These are phyloP conservation scores for Pristionchus japonicus DNA, from an alignment of 2,888 invertebrate genomes.

Conservation along the genomic window DNA sequence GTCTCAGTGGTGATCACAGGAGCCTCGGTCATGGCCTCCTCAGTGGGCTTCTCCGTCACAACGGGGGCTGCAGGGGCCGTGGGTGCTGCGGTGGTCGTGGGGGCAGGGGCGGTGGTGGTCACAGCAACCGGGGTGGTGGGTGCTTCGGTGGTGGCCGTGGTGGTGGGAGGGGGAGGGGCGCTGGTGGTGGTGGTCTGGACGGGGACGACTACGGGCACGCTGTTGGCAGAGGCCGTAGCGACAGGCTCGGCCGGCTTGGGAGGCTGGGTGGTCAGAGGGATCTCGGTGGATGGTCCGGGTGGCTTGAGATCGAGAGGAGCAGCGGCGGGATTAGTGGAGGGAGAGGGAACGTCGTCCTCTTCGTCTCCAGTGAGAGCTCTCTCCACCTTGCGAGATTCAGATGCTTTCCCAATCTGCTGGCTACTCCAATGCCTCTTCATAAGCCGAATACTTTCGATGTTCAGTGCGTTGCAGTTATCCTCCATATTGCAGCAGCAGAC, in stretches of 20 bases:
- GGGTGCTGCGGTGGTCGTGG: not conserved
- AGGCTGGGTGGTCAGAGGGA: not conserved
- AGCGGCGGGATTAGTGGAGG: not conserved
- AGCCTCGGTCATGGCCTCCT: not conserved
- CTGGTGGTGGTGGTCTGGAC: not conserved
- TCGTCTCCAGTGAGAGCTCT: too few species aligned
- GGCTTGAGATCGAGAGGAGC: constrained; percentile 33
- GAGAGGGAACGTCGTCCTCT: too few species aligned
- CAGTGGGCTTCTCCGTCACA: not conserved
- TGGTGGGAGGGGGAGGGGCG: not conserved
- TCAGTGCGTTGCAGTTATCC: not conserved
- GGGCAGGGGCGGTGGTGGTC: not conserved
- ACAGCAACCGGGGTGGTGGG: not conserved
- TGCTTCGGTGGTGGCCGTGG: not conserved
- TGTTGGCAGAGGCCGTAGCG: not conserved
- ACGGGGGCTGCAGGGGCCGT: not conserved
- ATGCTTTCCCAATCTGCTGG: too few species aligned
- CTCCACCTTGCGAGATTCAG: too few species aligned
- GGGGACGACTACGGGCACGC: not conserved
- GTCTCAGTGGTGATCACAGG: not conserved
- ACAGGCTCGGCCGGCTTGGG: not conserved
- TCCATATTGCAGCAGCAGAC: constrained; percentile 36
- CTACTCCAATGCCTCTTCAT: too few species aligned
- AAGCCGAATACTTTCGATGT: too few species aligned
- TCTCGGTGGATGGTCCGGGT: constrained; percentile 15